Percentiles rank a stretch among this genome's conserved stretches.
Evolutionary conservation across 37 sponge, comb jelly and placozoan genomes (phyloP).

Genomic region (Halisarca cf. caerulea): DNA sequence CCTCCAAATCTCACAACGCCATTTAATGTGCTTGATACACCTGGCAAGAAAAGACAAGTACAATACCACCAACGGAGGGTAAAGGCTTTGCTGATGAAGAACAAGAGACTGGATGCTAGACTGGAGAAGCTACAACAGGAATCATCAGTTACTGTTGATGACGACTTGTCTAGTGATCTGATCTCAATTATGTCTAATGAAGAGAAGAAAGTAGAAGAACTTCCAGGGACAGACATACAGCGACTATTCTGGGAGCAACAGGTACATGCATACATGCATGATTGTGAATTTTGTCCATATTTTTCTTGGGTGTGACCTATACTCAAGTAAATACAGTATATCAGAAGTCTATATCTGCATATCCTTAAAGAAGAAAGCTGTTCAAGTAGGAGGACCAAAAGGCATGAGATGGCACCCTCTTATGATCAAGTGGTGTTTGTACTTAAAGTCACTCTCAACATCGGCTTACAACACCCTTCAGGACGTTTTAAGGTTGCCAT

Average conservation of each 20-base stretch:
- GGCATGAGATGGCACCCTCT: conserved; percentile 31
- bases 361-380: not conserved
- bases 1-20: not conserved
- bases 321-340: too few species aligned
- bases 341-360: too few species aligned
- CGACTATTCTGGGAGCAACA: not conserved
- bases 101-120: not conserved
- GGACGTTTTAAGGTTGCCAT: conserved; percentile 2
- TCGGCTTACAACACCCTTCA: not conserved
- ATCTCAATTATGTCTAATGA: not conserved
- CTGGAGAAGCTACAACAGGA: not conserved
- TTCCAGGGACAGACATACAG: not conserved
- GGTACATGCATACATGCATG: not conserved
- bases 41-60: not conserved
- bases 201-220: not conserved
- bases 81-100: not conserved
- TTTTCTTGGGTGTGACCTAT: not conserved
- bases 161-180: not conserved
- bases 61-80: not conserved
- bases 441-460: not conserved
- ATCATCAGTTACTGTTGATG: not conserved
- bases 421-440: conserved; percentile 19
- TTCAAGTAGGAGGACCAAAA: not conserved
- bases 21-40: not conserved
- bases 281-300: too few species aligned